Evolutionary conservation across 1,140 invertebrate species (phyloP).

Genomic region (Drosophila pruinosa): DNA sequence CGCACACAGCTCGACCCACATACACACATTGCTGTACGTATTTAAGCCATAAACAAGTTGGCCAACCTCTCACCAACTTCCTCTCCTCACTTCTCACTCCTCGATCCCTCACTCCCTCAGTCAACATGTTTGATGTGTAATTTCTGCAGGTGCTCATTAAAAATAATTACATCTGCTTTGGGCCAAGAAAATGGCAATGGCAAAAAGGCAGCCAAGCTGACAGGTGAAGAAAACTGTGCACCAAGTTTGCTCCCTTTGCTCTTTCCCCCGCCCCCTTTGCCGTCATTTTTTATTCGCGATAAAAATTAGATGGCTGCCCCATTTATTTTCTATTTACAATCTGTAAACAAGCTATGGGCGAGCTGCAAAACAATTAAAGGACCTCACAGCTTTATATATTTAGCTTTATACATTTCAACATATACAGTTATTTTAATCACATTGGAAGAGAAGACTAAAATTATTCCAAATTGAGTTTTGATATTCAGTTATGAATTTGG

Average conservation of each 20-base stretch:
- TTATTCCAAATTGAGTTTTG: too few species aligned
- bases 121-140: constrained; percentile 72
- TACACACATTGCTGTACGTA: constrained; percentile 17
- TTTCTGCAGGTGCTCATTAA: constrained; percentile 78
- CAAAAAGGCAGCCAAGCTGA: constrained; percentile 61
- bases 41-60: constrained; percentile 39
- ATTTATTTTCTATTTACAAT: constrained; percentile 50
- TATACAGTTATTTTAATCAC: too few species aligned
- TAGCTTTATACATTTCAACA: too few species aligned
- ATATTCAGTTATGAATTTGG: too few species aligned
- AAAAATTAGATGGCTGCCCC: constrained; percentile 36
- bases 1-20: constrained; percentile 58
- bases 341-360: constrained; percentile 27
- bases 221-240: constrained; percentile 59
- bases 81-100: neutral
- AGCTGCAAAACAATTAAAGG: constrained; percentile 24
- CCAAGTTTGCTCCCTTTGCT: constrained; percentile 9
- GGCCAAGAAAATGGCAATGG: constrained; percentile 56
- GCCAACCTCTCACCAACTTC: neutral
- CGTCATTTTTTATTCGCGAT: constrained; percentile 20
- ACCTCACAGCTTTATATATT: constrained; percentile 1
- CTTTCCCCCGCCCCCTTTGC: neutral
- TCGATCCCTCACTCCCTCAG: neutral
- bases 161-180: constrained; percentile 79
- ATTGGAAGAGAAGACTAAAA: too few species aligned